A percentile compares a stretch with the other conserved stretches of the same genome.
Evolutionary conservation across 1,140 invertebrate species (phyloP).

Genomic region (Delia radicum): DNA sequence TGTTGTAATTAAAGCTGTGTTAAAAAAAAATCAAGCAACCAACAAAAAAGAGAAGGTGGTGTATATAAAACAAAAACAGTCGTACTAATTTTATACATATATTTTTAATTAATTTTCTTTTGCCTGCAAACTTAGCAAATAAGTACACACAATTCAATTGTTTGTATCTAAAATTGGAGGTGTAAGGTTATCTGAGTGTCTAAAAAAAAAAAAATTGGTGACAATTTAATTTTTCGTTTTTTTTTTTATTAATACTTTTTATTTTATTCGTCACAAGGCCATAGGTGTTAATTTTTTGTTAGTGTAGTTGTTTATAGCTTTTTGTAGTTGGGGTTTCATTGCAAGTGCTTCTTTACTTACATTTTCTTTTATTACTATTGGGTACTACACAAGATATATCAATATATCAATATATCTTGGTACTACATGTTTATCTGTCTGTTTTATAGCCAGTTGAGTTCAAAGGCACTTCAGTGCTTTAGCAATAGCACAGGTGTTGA

Average conservation of each 20-base stretch:
- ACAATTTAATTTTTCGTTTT: background rate
- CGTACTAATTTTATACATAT: background rate
- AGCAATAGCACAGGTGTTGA: background rate
- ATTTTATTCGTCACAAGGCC: constrained; percentile 10
- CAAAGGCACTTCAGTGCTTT: background rate
- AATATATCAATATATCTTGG: no score
- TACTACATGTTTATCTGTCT: no score
- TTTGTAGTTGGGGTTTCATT: background rate
- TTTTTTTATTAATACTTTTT: background rate
- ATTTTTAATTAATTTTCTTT: background rate
- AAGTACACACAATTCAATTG: background rate
- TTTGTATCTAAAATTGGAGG: background rate
- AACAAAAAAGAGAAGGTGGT: background rate
- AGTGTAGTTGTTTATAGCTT: background rate
- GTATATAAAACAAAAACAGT: background rate
- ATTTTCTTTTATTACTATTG: no score
- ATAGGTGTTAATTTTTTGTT: constrained; percentile 1
- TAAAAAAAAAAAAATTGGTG: background rate
- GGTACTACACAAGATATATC: no score
- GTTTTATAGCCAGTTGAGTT: background rate
- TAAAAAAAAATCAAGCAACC: background rate
- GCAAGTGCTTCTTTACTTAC: background rate
- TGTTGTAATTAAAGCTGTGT: background rate
- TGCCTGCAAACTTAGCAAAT: background rate
- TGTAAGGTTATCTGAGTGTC: background rate